These are phyloP conservation scores for Chironomus riparius DNA, from an alignment of 2,888 invertebrate species.

Conservation along the genomic window DNA sequence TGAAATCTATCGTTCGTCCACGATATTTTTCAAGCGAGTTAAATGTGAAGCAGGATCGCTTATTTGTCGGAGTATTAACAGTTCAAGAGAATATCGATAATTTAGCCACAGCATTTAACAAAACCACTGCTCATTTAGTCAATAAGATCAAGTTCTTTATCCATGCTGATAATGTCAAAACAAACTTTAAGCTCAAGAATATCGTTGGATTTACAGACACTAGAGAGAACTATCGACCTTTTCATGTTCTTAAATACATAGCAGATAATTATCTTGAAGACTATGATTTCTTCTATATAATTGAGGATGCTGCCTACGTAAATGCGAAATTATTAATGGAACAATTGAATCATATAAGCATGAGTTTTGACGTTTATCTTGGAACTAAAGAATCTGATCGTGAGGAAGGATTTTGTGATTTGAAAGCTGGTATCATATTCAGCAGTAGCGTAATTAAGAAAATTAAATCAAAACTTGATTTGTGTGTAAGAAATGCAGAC, in stretches of 20 bases:
- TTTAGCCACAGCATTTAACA: slow-evolving; percentile 76
- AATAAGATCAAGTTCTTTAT: slow-evolving; percentile 78
- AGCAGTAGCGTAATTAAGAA: slow-evolving; percentile 78
- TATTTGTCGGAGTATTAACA: slow-evolving; percentile 80
- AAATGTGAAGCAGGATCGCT: slow-evolving; percentile 84
- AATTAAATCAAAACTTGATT: slow-evolving; percentile 69
- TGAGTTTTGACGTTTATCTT: slow-evolving; percentile 76
- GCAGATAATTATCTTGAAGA: slow-evolving; percentile 80
- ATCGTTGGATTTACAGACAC: slow-evolving; percentile 84
- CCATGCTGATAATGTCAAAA: slow-evolving; percentile 48
- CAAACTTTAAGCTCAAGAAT: slow-evolving; percentile 52
- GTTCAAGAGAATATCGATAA: slow-evolving; percentile 61
- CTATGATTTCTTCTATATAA: slow-evolving; percentile 87
- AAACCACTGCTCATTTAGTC: slow-evolving; percentile 73
- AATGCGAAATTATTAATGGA: slow-evolving; percentile 67
- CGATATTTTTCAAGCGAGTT: slow-evolving; percentile 92
- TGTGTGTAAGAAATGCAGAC: slow-evolving; percentile 81
- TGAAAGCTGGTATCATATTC: slow-evolving; percentile 77
- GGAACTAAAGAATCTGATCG: slow-evolving; percentile 44
- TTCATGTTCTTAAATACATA: slow-evolving; percentile 82
- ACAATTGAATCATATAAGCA: slow-evolving; percentile 67
- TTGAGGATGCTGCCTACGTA: slow-evolving; percentile 76
- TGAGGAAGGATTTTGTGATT: slow-evolving; percentile 40
- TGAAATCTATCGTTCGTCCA: slow-evolving; percentile 65
- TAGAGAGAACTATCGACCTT: slow-evolving; percentile 63